Conservation (phyloP, 2,797 vertebrate genomes). For the Chelonia mydas region DNA sequence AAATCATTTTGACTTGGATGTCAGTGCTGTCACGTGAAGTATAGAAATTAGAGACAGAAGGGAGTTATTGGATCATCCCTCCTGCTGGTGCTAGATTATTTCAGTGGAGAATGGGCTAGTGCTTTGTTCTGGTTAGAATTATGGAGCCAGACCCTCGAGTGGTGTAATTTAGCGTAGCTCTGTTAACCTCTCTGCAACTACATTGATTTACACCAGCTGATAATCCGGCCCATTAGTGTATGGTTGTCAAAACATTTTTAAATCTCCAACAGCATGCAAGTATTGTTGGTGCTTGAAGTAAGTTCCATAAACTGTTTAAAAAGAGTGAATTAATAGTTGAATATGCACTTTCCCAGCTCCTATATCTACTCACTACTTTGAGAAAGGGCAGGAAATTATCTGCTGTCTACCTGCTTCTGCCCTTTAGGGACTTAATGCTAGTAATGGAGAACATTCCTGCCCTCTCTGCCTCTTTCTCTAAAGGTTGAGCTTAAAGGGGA, state of each 20-base stretch:
- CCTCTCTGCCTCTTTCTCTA: neutral
- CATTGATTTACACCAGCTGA: neutral
- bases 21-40: neutral
- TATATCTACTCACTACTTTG: neutral
- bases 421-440: neutral
- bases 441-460: neutral
- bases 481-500: neutral
- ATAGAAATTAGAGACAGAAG: neutral
- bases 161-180: neutral
- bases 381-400: neutral
- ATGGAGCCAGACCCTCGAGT: neutral
- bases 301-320: neutral
- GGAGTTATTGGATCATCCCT: neutral
- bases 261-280: neutral
- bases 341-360: neutral
- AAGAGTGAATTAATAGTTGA: neutral
- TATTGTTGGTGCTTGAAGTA: neutral
- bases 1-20: neutral
- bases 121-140: neutral
- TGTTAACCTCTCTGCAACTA: neutral
- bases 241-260: neutral
- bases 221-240: neutral
- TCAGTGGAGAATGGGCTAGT: neutral
- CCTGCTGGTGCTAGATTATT: neutral
- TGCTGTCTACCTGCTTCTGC: neutral